These are phyloP conservation scores for Coendou prehensilis DNA, from an alignment of 2,797 vertebrate genomes.

Conservation along the genomic window DNA sequence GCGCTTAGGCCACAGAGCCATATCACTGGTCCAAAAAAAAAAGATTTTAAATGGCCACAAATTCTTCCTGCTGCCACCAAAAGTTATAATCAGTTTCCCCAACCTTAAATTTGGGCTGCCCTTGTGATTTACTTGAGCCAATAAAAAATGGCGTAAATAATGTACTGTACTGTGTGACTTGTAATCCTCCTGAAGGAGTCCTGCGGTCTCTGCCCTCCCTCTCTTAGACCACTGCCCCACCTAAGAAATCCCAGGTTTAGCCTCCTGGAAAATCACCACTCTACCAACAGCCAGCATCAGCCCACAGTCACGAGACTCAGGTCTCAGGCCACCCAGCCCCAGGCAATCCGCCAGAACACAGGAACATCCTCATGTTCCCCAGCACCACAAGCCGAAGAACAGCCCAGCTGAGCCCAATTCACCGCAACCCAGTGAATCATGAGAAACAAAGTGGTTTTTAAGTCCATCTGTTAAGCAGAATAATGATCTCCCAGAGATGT, in stretches of 20 bases:
- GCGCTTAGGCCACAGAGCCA: no score
- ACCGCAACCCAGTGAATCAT: not conserved
- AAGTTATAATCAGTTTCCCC: not conserved
- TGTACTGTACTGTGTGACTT: not conserved
- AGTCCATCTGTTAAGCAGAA: not conserved
- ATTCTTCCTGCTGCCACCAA: constrained; percentile 38
- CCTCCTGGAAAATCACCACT: not conserved
- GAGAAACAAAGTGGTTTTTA: not conserved
- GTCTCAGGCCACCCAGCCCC: not conserved
- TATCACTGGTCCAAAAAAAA: no score
- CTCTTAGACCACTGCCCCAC: not conserved
- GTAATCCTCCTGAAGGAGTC: not conserved
- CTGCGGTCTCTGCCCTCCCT: not conserved
- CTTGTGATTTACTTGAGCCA: constrained; percentile 4
- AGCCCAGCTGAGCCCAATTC: not conserved
- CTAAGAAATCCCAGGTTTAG: not conserved
- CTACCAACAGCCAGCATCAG: constrained; percentile 3
- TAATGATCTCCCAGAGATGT: not conserved
- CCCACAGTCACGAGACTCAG: not conserved
- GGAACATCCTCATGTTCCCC: not conserved
- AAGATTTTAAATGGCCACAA: constrained; percentile 18
- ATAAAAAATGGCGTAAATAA: constrained; percentile 2
- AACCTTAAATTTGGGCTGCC: not conserved
- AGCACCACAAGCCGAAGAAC: not conserved
- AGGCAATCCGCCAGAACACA: not conserved